Conservation (phyloP, 1,140 invertebrate genomes). For the Camponotus vicinus region DNA sequence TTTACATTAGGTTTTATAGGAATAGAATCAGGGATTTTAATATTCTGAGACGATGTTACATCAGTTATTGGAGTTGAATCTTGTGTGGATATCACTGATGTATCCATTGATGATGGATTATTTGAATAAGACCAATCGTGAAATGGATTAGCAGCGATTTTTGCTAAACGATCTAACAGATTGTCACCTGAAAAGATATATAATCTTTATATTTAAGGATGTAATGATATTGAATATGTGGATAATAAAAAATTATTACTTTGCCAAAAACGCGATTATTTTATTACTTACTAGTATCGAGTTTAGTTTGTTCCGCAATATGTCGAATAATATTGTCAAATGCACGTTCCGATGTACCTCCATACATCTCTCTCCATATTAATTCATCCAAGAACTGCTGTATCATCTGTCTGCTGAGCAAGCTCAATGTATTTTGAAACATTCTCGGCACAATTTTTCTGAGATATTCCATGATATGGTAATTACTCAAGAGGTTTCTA, state of each 20-base stretch:
- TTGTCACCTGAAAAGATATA: slow-evolving; percentile 78
- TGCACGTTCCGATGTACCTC: slow-evolving; percentile 90
- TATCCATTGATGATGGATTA: slow-evolving; percentile 34
- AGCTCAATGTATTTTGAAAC: slow-evolving; percentile 95
- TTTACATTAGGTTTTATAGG: slow-evolving; percentile 76
- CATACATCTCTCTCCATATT: slow-evolving; percentile 92
- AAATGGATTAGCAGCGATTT: slow-evolving; percentile 92
- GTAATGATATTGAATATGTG: neutral
- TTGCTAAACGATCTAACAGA: slow-evolving; percentile 87
- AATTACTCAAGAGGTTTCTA: slow-evolving; percentile 88
- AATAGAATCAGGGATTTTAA: slow-evolving; percentile 55
- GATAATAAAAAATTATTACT: neutral
- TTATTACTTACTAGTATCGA: slow-evolving; percentile 85
- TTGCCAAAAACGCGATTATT: neutral
- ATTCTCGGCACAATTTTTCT: slow-evolving; percentile 94
- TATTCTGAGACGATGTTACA: slow-evolving; percentile 36
- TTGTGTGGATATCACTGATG: slow-evolving; percentile 66
- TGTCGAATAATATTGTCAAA: slow-evolving; percentile 94
- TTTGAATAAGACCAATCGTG: slow-evolving; percentile 91
- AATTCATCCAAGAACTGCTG: slow-evolving; percentile 96
- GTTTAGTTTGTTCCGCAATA: slow-evolving; percentile 92
- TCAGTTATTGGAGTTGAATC: slow-evolving; percentile 53
- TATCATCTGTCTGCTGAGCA: slow-evolving; percentile 93
- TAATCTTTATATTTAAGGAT: slow-evolving; percentile 48
- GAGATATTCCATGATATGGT: slow-evolving; percentile 95